phyloP scores from a whole-genome alignment of 2,888 invertebrate species.

The Hypolimnas misippus region DNA sequence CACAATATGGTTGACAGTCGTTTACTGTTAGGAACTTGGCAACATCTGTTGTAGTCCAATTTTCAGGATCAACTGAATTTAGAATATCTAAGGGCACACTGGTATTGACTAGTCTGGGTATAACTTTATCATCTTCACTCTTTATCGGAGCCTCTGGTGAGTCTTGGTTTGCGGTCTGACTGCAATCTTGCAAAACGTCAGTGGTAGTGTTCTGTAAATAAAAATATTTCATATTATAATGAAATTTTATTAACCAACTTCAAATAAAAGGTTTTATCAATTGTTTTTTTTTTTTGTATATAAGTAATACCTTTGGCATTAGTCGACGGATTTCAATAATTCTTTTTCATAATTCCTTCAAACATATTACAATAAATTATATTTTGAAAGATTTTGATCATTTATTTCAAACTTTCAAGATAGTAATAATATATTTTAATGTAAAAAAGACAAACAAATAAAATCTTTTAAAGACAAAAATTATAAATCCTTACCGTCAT shows the following conservation, averaged over 20 bases:
- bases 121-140: constrained; percentile 79
- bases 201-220: constrained; percentile 53
- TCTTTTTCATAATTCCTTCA: too few species aligned
- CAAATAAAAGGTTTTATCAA: too few species aligned
- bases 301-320: too few species aligned
- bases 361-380: too few species aligned
- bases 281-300: too few species aligned
- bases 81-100: constrained; percentile 76
- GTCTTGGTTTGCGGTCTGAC: constrained; percentile 51
- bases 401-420: too few species aligned
- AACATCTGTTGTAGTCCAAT: constrained; percentile 93
- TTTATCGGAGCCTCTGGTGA: constrained; percentile 45
- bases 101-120: constrained; percentile 86
- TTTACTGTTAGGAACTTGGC: constrained; percentile 95
- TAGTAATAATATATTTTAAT: too few species aligned
- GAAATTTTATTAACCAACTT: not conserved
- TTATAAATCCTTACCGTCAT: constrained; percentile 22
- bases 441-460: too few species aligned
- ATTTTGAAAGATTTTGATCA: too few species aligned
- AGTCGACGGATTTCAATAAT: too few species aligned
- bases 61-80: constrained; percentile 78
- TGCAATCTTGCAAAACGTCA: constrained; percentile 59
- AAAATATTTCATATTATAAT: not conserved
- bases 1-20: constrained; percentile 90
- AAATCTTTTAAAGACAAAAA: too few species aligned